Conservation (phyloP, 2,888 invertebrate species). For the Norana najaformis region DNA sequence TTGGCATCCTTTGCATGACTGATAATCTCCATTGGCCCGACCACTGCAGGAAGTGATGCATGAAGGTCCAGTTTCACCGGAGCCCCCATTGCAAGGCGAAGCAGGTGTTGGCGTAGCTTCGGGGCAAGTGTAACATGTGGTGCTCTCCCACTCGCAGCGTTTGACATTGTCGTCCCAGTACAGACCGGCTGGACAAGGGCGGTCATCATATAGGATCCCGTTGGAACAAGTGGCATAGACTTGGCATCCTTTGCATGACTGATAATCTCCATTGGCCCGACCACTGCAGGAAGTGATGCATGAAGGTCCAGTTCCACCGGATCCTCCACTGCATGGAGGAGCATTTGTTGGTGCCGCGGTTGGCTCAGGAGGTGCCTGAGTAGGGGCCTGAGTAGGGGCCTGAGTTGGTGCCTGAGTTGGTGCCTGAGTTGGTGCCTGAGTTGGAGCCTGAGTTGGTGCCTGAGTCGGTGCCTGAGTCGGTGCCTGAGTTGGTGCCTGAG, state of each 20-base stretch:
- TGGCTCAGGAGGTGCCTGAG: no score
- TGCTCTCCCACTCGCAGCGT: background rate
- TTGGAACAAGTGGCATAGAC: slow-evolving; percentile 22
- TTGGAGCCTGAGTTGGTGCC: no score
- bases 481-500: no score
- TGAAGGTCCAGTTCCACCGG: background rate
- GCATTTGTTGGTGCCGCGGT: no score
- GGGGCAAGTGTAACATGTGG: background rate
- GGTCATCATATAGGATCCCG: background rate
- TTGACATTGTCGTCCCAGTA: slow-evolving; percentile 26
- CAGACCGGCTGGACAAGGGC: background rate
- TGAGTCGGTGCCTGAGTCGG: no score
- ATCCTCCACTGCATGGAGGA: no score
- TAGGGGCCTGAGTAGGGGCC: no score
- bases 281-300: slow-evolving; percentile 22
- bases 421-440: no score
- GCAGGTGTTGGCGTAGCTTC: no score
- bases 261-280: slow-evolving; percentile 6
- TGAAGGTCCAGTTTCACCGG: background rate
- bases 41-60: background rate
- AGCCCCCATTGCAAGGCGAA: no score
- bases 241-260: slow-evolving; percentile 21
- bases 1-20: background rate
- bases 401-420: no score
- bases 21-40: background rate